Percentiles rank a stretch among this genome's conserved stretches.
phyloP scores from a whole-genome alignment of 1,140 invertebrate species.

The Drosophila busckii region DNA sequence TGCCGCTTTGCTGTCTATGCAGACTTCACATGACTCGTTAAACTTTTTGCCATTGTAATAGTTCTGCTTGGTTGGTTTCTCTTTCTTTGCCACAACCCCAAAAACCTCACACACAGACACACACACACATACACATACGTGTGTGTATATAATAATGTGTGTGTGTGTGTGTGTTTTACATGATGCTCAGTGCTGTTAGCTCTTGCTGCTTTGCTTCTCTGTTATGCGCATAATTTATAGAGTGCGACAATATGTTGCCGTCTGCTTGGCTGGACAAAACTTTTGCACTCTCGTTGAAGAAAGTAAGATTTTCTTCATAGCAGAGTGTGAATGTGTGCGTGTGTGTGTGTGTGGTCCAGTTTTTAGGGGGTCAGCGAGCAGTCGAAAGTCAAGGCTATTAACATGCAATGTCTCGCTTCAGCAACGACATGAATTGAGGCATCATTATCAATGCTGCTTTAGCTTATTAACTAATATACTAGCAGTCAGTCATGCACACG shows the following conservation, averaged over 20 bases:
- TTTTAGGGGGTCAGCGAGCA: constrained; percentile 18
- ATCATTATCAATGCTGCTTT: constrained; percentile 22
- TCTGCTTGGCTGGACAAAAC: constrained; percentile 37
- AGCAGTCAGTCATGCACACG: constrained; percentile 17
- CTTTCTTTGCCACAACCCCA: constrained; percentile 46
- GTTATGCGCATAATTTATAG: constrained; percentile 76
- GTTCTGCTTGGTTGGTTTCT: constrained; percentile 66
- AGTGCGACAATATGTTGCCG: constrained; percentile 72
- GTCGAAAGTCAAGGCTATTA: constrained; percentile 30
- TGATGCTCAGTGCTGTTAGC: constrained; percentile 14
- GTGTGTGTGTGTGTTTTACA: constrained; percentile 30
- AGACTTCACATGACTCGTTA: constrained; percentile 65
- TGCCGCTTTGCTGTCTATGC: too few species aligned
- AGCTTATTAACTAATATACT: constrained; percentile 25
- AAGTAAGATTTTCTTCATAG: constrained; percentile 57
- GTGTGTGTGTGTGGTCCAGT: constrained; percentile 1
- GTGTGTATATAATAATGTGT: constrained; percentile 3
- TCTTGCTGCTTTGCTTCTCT: constrained; percentile 25
- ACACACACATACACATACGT: constrained; percentile 2
- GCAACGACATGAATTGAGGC: neutral
- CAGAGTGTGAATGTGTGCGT: neutral
- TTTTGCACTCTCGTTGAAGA: constrained; percentile 50
- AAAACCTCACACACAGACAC: constrained; percentile 25
- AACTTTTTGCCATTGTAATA: constrained; percentile 76
- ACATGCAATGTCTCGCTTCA: constrained; percentile 1